A percentile compares a stretch with the other conserved stretches of the same genome.
Evolutionary conservation across 1,140 invertebrate genomes (phyloP).

Genomic region (Sogatella furcifera): DNA sequence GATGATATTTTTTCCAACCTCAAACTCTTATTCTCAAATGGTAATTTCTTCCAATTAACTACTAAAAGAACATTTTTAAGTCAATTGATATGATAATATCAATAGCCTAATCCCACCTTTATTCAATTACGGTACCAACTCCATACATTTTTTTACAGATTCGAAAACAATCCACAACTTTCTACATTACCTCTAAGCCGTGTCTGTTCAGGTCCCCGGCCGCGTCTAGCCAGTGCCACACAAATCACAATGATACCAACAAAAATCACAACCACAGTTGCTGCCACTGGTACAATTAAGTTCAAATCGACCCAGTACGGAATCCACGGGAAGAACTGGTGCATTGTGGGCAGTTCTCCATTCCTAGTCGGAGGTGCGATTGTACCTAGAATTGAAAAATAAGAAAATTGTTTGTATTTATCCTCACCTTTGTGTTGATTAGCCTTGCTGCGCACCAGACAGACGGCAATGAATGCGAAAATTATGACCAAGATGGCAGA

Average conservation of each 20-base stretch:
- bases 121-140: too few species aligned
- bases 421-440: conserved; percentile 69
- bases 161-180: too few species aligned
- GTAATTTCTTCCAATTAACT: too few species aligned
- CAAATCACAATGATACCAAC: conserved; percentile 83
- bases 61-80: too few species aligned
- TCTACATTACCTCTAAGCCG: conserved; percentile 55
- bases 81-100: too few species aligned
- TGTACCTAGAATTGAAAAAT: conserved; percentile 44
- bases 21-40: too few species aligned
- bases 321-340: conserved; percentile 62
- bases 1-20: too few species aligned
- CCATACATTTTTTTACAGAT: too few species aligned
- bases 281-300: conserved; percentile 70
- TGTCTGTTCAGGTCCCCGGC: conserved; percentile 59
- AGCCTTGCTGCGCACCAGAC: conserved; percentile 71
- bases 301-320: conserved; percentile 78
- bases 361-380: conserved; percentile 58
- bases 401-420: conserved; percentile 21
- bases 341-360: conserved; percentile 41
- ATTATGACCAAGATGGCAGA: conserved; percentile 84
- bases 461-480: conserved; percentile 81
- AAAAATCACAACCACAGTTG: conserved; percentile 74
- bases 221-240: conserved; percentile 65
- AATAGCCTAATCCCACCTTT: too few species aligned